Base-by-base conservation (phyloP, 2,888 invertebrate species). In the Norana najaformis region DNA sequence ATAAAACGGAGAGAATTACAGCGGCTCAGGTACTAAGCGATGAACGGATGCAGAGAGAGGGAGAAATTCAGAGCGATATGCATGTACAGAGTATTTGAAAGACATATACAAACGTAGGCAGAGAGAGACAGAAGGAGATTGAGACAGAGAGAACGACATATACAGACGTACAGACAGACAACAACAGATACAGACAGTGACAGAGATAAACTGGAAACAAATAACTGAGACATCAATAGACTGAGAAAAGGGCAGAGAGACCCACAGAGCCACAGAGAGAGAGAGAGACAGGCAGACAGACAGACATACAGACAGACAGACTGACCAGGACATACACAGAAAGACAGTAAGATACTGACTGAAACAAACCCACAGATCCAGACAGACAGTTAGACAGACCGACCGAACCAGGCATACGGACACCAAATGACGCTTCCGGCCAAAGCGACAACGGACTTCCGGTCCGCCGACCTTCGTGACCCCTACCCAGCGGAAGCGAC, bases 391-490 rank as follows among this genome's bases (percentile, higher is more conserved):
- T 35, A 35, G 85, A 85, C 85, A 37, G 20, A 85, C 37, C 13
- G 36, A 36, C 36, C 13, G 23, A 85, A 20, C 34, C 13, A 36
- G 1, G 13, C 13, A 4, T 14, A 13, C 3, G 20, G 85, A 85
- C 16, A 23, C 18, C 85, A 85, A n/a, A 85, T 85, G 85, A 85
- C 85, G 35, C 85, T 85, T 35, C 85, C 85, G 36, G 35, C 85
- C 5, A 85, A 85, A 14, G 35, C 85, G 18, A 36, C 85, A 20
- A 37, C 18, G 20, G 36, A 35, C 36, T 85, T 37, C 36, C 37
- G 36, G 85, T 85, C 36, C 13, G 36, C 34, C n/a, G 85, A 85
- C 37, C 85, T 35, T 6, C 37, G 35, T 37, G 85, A 85, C 85
- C 85, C 35, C 35, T 23, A 0, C 8, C 35, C 36, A 37, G 1